Percentiles rank a stretch among this genome's conserved stretches.
These are phyloP conservation scores for Saimiri boliviensis DNA, from an alignment of 2,113 vertebrate species.

Conservation along the genomic window DNA sequence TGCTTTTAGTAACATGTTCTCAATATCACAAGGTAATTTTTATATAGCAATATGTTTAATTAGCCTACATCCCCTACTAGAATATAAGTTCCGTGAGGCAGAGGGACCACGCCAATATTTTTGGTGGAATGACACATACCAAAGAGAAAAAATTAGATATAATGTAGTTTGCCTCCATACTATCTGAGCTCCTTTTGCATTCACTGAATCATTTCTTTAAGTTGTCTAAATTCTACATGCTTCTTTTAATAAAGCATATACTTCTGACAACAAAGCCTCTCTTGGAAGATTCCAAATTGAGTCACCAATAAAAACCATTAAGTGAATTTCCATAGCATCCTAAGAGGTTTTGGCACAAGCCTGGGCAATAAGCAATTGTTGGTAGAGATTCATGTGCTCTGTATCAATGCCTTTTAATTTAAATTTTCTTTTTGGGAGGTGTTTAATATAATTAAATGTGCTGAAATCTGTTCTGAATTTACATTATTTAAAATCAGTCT, in stretches of 20 bases:
- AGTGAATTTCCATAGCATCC: constrained; percentile 55
- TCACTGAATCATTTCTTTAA: constrained; percentile 17
- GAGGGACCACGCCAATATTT: not conserved
- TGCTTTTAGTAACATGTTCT: not conserved
- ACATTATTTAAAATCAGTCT: constrained; percentile 57
- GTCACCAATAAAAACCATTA: constrained; percentile 29
- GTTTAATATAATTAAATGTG: constrained; percentile 5
- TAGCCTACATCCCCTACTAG: not conserved
- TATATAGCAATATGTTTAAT: not conserved
- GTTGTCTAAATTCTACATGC: not conserved
- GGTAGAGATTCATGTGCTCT: not conserved
- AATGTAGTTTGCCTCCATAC: not conserved
- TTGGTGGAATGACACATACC: not conserved
- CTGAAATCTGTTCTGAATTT: constrained; percentile 62
- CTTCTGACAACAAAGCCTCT: not conserved
- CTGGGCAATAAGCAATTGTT: constrained; percentile 28
- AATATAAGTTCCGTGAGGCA: not conserved
- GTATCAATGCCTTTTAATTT: constrained; percentile 8
- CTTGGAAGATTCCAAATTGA: constrained; percentile 39
- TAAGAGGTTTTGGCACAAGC: constrained; percentile 36
- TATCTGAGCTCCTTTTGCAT: not conserved
- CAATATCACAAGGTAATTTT: not conserved
- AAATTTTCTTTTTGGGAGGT: constrained; percentile 26
- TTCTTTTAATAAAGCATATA: constrained; percentile 41
- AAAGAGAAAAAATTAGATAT: not conserved